A percentile compares a stretch with the other conserved stretches of the same genome.
These are phyloP conservation scores for Eugnorisma glareosa DNA, from an alignment of 2,888 invertebrate species.

Conservation along the genomic window DNA sequence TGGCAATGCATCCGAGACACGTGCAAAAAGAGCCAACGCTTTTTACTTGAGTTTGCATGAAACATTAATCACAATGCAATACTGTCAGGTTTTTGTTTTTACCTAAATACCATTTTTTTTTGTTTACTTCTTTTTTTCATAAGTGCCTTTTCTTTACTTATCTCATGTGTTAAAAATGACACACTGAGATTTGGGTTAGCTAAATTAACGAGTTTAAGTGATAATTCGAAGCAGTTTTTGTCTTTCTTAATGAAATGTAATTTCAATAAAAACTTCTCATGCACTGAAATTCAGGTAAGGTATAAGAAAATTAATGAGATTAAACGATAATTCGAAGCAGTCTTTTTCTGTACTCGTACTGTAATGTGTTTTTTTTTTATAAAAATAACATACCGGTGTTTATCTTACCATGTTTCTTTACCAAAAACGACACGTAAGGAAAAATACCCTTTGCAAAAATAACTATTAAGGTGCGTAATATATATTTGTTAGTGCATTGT, in stretches of 20 bases:
- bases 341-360: neutral
- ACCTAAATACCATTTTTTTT: conserved; percentile 4
- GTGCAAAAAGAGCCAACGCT: neutral
- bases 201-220: neutral
- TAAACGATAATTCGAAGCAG: neutral
- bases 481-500: conserved; percentile 47
- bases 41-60: conserved; percentile 11
- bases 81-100: conserved; percentile 19
- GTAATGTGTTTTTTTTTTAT: neutral
- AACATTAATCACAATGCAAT: conserved; percentile 27
- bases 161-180: neutral
- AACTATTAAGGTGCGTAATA: conserved; percentile 37
- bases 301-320: neutral
- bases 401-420: neutral
- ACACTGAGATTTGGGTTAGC: neutral
- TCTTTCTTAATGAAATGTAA: neutral
- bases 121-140: conserved; percentile 10
- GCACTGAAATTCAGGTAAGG: neutral
- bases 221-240: neutral
- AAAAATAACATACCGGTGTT: neutral
- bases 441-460: conserved; percentile 29
- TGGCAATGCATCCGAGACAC: conserved; percentile 2
- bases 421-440: neutral
- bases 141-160: neutral
- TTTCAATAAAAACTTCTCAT: neutral